Evolutionary conservation across 2,113 vertebrate genomes (phyloP), one percentile per base, ranked within the genome.

Genomic region (Oryzias melastigma): DNA sequence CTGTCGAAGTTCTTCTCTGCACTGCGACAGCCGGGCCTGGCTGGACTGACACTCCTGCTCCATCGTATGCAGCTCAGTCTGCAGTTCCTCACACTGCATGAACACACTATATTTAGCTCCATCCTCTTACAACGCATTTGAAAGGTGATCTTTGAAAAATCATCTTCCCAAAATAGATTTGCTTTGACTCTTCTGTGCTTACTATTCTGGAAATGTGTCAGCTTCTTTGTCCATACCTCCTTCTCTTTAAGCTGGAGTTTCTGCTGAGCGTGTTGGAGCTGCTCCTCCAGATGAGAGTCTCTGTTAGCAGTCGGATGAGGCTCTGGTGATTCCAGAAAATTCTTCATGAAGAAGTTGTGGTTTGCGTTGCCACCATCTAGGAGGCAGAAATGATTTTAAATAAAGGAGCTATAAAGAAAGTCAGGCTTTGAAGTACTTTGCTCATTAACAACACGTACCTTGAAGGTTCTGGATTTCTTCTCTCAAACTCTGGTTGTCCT

Each of bases 11-110:
- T 95, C 92, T 0, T 95, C 90, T 5, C 91, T 91, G 80, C 93
- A 95, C 82, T 93, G 92, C 46, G 87, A 88, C 87, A 95, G 87
- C 55, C 92, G 91, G 52, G 13, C 78, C 83, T 94, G 90, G 84
- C 92, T 95, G 75, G 87, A 90, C 59, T 78, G 88, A 69, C 93
- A 94, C 85, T 95, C 94, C 44, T 93, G 88, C 29, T 93, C 89
- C 82, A 95, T 85, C 24, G 71, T 64, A 52, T 92, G 90, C 80
- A 96, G 85, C 77, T 95, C 94, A 0, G 45, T 61, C 70, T 91
- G 92, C 78, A 97, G 89, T 73, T 94, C 91, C 65, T 17, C 68
- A 77, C 93, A 95, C 95, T 96, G 81, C 5, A 2, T 20, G 42
- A 47, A 67, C 61, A 72, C 56, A 70, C 43, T 46, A 49, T 12